A percentile compares a stretch with the other conserved stretches of the same genome.
Conservation (phyloP, 2,797 vertebrate genomes). For the Rhynchonycteris naso region DNA sequence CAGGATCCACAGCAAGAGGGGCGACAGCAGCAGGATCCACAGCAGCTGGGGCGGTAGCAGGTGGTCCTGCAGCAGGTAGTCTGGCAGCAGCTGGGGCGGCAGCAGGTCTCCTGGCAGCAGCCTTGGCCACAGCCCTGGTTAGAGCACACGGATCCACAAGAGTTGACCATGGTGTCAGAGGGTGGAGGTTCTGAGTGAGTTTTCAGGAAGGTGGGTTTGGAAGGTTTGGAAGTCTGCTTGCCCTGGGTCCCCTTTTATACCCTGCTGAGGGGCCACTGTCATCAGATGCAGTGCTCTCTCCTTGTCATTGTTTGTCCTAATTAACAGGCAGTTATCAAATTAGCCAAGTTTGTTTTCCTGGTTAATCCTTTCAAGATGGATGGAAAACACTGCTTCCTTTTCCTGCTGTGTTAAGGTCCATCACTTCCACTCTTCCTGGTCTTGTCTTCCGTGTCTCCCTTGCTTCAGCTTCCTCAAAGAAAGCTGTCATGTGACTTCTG, state of each 20-base stretch:
- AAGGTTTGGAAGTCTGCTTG: slow-evolving; percentile 7
- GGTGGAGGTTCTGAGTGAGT: background rate
- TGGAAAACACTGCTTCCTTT: background rate
- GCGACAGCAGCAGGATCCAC: background rate
- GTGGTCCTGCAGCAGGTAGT: background rate
- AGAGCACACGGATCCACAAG: slow-evolving; percentile 28
- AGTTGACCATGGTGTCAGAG: slow-evolving; percentile 62
- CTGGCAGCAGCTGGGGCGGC: background rate
- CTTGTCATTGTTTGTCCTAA: background rate
- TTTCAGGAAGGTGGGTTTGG: background rate
- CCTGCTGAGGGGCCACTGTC: background rate
- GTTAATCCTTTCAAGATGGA: background rate
- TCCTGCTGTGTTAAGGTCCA: background rate
- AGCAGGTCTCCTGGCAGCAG: background rate
- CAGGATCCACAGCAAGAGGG: background rate
- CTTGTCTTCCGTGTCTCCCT: background rate
- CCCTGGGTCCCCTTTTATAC: slow-evolving; percentile 46
- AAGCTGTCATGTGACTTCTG: background rate
- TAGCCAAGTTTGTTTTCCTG: background rate
- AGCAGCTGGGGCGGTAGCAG: background rate
- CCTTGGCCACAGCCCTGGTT: background rate
- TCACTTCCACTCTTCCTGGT: background rate
- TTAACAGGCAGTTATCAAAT: slow-evolving; percentile 36
- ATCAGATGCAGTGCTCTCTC: background rate
- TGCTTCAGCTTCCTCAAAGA: background rate